phyloP scores from a whole-genome alignment of 2,113 vertebrate genomes.

The Trochalopteron elliotii region DNA sequence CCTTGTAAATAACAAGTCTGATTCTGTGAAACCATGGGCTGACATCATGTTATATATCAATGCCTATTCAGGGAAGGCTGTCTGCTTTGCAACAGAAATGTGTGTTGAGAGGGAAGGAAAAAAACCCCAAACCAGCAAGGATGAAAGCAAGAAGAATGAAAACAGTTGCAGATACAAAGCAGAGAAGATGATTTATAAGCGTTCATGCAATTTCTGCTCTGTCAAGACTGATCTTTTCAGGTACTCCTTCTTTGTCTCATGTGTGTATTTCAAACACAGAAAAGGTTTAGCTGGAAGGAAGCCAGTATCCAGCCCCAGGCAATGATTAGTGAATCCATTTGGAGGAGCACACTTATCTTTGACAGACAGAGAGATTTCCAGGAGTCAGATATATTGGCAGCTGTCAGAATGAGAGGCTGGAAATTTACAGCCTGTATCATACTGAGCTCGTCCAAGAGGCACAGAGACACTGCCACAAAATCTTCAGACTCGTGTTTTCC shows the following conservation, averaged over 20 bases:
- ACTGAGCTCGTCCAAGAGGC: not conserved
- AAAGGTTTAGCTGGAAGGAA: constrained; percentile 63
- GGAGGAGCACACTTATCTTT: constrained; percentile 63
- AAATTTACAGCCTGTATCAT: not conserved
- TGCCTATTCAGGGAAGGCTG: constrained; percentile 8
- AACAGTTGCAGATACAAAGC: constrained; percentile 38
- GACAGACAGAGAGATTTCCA: constrained; percentile 62
- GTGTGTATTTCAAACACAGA: constrained; percentile 37
- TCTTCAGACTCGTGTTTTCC: not conserved
- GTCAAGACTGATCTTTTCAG: constrained; percentile 46
- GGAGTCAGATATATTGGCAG: constrained; percentile 58
- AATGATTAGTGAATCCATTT: constrained; percentile 66
- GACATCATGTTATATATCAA: constrained; percentile 40
- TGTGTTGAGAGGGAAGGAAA: not conserved
- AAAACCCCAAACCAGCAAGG: not conserved
- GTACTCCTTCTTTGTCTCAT: constrained; percentile 44
- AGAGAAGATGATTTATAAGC: constrained; percentile 43
- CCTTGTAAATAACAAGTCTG: constrained; percentile 34
- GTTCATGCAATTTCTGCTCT: constrained; percentile 39
- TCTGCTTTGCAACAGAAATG: constrained; percentile 34
- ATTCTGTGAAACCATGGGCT: not conserved
- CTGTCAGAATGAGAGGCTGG: constrained; percentile 42
- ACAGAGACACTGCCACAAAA: not conserved
- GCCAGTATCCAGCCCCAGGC: constrained; percentile 56
- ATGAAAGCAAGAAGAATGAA: constrained; percentile 46